Base-by-base conservation (phyloP, 2,113 vertebrate genomes). In the Pelvicachromis taeniatus region DNA sequence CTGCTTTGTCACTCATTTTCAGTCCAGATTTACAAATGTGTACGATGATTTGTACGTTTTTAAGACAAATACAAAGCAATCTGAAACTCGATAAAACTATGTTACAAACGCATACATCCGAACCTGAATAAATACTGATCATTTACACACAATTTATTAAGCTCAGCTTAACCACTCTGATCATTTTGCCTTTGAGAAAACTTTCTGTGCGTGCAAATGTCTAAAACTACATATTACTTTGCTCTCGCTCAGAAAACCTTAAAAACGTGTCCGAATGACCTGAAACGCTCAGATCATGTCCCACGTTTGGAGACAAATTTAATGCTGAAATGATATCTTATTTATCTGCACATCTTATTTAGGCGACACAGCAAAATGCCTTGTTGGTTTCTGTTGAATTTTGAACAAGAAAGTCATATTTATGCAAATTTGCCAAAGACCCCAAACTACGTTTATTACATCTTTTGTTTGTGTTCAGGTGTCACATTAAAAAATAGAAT, bases 371-470 rank as follows among this genome's bases (percentile, higher is more conserved):
- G 3, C 21, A 45, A 70, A 26, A 26, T 73, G 13, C 0, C 65
- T 0, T 6, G 9, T 29, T 29, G 29, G 40, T 73, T 19, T 73
- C 65, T 45, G 40, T 63, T 48, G 40, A 45, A 0, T 29, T 73
- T 4, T 75, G 26, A 75, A 50, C 23, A 31, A 50, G 2, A 75
- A 50, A 50, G 19, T 50, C 42, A n/a, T 50, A 31, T 75, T 50
- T 75, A 31, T 50, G 3, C 26, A 5, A 75, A 75, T 13, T 13
- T 75, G 19, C 35, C 61, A 77, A 88, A 61, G 4, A 83, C 7
- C 7, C 14, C 0, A 58, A 40, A 58, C 42, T 21, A 50, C 2
- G 10, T 89, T 88, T 89, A 89, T 89, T 78, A 50, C 8, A 38
- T 42, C 6, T 13, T 73, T 4, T 21, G 5, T 77, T 45, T 19